phyloP scores from a whole-genome alignment of 2,797 vertebrate species.

The Anniella stebbinsi region DNA sequence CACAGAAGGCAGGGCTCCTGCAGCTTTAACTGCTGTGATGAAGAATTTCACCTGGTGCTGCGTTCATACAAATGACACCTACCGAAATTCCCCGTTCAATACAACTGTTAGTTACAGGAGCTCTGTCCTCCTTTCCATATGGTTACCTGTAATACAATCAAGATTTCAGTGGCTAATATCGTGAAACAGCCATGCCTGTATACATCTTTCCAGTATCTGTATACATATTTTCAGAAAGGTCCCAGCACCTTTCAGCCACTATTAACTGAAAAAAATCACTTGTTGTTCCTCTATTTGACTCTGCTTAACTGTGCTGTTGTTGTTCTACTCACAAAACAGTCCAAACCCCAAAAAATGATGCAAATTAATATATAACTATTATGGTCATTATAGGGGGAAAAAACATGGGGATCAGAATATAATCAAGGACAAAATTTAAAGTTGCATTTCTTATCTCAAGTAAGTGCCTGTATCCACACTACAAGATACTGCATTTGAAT shows the following conservation, averaged over 20 bases:
- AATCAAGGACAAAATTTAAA: neutral
- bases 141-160: too few relatives aligned
- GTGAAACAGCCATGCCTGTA: neutral
- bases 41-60: too few relatives aligned
- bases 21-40: too few relatives aligned
- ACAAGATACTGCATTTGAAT: neutral
- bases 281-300: too few relatives aligned
- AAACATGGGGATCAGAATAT: too few relatives aligned
- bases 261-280: neutral
- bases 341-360: neutral
- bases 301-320: neutral
- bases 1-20: too few relatives aligned
- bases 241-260: neutral
- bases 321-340: neutral
- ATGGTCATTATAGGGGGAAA: too few relatives aligned
- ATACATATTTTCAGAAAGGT: neutral
- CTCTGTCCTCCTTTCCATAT: too few relatives aligned
- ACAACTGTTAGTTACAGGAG: too few relatives aligned
- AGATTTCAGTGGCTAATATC: neutral
- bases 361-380: neutral
- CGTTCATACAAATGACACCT: too few relatives aligned
- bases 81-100: too few relatives aligned
- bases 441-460: neutral
- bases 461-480: neutral
- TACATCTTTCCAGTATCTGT: too few relatives aligned